Evolutionary conservation across 2,888 invertebrate genomes (phyloP).

Genomic region (Cerceris rybyensis): DNA sequence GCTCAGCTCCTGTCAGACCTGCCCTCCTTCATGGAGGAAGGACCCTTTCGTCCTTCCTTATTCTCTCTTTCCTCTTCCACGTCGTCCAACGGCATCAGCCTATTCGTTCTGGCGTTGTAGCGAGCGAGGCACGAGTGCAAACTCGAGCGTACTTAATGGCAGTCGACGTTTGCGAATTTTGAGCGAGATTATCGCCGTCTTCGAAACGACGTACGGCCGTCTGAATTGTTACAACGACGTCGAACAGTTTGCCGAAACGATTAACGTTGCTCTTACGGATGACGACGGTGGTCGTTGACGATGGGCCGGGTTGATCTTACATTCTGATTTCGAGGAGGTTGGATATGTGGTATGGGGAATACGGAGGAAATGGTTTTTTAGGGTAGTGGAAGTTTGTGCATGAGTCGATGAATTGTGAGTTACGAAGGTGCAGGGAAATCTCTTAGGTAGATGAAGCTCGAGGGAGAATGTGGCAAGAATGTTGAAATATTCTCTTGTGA

Average conservation of each 20-base stretch:
- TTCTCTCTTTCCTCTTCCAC: slow-evolving; percentile 8
- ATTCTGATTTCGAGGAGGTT: slow-evolving; percentile 18
- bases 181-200: slow-evolving; percentile 71
- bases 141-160: slow-evolving; percentile 73
- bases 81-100: slow-evolving; percentile 18
- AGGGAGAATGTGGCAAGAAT: too few relatives aligned
- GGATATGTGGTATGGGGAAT: slow-evolving; percentile 6
- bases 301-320: background rate
- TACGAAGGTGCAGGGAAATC: background rate
- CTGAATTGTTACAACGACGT: slow-evolving; percentile 46
- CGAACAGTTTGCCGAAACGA: slow-evolving; percentile 52
- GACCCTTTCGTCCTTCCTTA: slow-evolving; percentile 34
- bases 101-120: slow-evolving; percentile 17
- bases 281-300: background rate
- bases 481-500: too few relatives aligned
- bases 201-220: slow-evolving; percentile 59
- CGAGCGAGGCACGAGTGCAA: slow-evolving; percentile 50
- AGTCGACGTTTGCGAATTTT: slow-evolving; percentile 78
- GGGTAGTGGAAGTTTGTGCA: too few relatives aligned
- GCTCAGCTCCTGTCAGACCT: slow-evolving; percentile 55
- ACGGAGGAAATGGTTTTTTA: background rate
- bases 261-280: slow-evolving; percentile 57
- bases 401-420: background rate
- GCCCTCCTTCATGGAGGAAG: background rate
- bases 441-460: background rate